Conservation (phyloP, 1,140 invertebrate species). For the Trinorchestia longiramus region DNA sequence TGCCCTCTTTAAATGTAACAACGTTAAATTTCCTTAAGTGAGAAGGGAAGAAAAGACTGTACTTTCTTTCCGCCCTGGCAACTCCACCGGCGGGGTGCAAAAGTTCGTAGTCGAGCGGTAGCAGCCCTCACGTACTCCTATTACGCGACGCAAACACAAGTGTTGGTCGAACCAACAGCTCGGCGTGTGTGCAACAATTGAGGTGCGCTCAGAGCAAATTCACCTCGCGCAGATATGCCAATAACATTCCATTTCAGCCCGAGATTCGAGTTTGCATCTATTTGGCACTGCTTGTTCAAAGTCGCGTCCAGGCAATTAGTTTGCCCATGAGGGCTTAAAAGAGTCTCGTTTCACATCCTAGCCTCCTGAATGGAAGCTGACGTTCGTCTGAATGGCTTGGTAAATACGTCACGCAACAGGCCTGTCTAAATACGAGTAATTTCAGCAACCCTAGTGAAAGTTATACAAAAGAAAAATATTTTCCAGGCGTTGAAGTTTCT, state of each 20-base stretch:
- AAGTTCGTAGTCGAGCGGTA: neutral
- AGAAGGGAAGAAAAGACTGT: neutral
- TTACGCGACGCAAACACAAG: slow-evolving; percentile 29
- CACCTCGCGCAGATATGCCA: neutral
- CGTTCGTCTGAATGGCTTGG: neutral
- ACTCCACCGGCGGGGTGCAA: neutral
- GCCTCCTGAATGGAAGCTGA: neutral
- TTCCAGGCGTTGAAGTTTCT: neutral
- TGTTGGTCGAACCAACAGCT: slow-evolving; percentile 8
- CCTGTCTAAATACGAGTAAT: neutral
- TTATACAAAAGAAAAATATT: neutral
- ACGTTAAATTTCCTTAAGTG: neutral
- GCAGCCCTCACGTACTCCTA: slow-evolving; percentile 10
- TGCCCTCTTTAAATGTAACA: neutral
- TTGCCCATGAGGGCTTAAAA: slow-evolving; percentile 4
- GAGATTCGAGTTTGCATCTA: slow-evolving; percentile 10
- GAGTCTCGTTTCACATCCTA: slow-evolving; percentile 31
- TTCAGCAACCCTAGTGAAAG: neutral
- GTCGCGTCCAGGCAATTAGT: slow-evolving; percentile 11
- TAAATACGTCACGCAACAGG: neutral
- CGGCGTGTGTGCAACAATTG: slow-evolving; percentile 50
- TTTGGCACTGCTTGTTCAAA: slow-evolving; percentile 40
- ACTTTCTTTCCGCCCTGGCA: neutral
- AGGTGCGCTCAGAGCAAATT: slow-evolving; percentile 10
- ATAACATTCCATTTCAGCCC: slow-evolving; percentile 45